Conservation (phyloP, 92 coral and sea anemone genomes). For the Epizoanthus rinbou region DNA sequence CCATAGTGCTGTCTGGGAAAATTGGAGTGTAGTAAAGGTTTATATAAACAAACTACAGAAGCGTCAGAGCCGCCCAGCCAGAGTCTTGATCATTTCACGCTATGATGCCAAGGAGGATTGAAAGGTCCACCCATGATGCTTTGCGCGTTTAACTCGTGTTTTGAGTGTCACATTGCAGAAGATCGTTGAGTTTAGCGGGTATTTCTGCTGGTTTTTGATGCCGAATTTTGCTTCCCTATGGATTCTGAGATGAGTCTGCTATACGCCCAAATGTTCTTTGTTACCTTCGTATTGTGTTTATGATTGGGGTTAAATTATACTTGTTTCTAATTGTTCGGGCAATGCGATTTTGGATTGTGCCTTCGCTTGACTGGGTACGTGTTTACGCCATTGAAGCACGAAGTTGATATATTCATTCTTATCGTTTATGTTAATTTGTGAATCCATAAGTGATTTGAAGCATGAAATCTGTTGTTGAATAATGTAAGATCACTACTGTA, state of each 20-base stretch:
- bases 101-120: background rate
- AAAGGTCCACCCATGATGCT: conserved; percentile 1
- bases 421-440: background rate
- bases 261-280: background rate
- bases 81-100: too few relatives aligned
- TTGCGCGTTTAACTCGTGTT: conserved; percentile 4
- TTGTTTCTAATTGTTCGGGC: background rate
- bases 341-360: background rate
- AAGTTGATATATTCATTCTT: background rate
- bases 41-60: too few relatives aligned
- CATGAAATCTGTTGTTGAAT: conserved; percentile 12
- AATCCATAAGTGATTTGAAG: conserved; percentile 3
- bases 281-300: background rate
- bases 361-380: background rate
- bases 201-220: background rate
- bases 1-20: too few relatives aligned
- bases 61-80: too few relatives aligned
- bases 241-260: background rate
- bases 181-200: background rate
- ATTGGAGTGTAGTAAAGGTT: too few relatives aligned
- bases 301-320: background rate
- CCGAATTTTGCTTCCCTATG: background rate
- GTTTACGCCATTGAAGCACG: conserved; percentile 21
- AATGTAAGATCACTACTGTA: background rate
- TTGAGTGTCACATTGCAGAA: conserved; percentile 1